Evolutionary conservation across 2,797 vertebrate genomes (phyloP).

Genomic region (Notolepis coatsorum): DNA sequence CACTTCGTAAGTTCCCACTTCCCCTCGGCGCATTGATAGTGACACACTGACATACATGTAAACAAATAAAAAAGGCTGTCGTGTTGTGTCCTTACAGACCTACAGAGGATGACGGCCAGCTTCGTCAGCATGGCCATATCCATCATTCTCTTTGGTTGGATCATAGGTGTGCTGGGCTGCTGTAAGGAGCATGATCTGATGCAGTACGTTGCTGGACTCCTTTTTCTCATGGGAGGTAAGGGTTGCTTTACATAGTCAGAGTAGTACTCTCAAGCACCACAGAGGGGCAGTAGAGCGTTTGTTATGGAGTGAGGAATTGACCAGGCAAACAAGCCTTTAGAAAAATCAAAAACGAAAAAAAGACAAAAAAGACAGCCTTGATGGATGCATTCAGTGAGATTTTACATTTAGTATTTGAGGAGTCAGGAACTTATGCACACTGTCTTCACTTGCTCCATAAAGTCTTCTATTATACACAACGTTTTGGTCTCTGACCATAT

Average conservation of each 20-base stretch:
- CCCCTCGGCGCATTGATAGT: slow-evolving; percentile 8
- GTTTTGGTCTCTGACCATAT: too few species aligned
- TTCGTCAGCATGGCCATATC: slow-evolving; percentile 94
- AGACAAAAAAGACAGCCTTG: not conserved
- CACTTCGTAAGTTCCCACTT: slow-evolving; percentile 88
- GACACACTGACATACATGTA: slow-evolving; percentile 11
- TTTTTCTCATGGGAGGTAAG: slow-evolving; percentile 97
- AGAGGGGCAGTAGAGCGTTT: slow-evolving; percentile 49
- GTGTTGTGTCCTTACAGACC: slow-evolving; percentile 73
- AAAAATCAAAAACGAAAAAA: not conserved
- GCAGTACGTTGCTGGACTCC: slow-evolving; percentile 96
- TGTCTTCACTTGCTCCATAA: too few species aligned
- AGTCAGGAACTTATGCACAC: too few species aligned
- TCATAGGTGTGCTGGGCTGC: slow-evolving; percentile 92
- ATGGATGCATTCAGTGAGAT: slow-evolving; percentile 1
- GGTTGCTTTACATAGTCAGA: too few species aligned
- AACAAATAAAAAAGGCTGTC: not conserved
- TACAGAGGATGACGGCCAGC: slow-evolving; percentile 93
- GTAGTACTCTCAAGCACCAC: slow-evolving; percentile 51
- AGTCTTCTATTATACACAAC: too few species aligned
- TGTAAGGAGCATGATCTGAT: slow-evolving; percentile 94
- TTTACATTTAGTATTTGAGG: slow-evolving; percentile 24
- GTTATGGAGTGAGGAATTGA: slow-evolving; percentile 16
- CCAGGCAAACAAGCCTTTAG: not conserved
- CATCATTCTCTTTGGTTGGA: slow-evolving; percentile 94